Percentiles rank a stretch among this genome's conserved stretches.
phyloP scores from a whole-genome alignment of 92 coral and sea anemone species.

The Nematostella vectensis region DNA sequence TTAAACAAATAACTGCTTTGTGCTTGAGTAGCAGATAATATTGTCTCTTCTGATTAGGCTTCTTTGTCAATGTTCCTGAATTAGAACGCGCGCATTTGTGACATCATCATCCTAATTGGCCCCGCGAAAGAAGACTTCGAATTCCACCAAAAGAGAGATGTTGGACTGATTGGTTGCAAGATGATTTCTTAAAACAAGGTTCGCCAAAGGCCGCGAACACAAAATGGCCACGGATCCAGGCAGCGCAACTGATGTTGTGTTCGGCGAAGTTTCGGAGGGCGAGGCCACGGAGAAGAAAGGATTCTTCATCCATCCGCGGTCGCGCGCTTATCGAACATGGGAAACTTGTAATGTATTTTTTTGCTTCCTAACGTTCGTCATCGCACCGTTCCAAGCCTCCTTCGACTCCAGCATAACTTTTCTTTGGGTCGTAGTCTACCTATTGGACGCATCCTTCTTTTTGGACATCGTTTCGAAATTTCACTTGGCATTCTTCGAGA shows the following conservation, averaged over 20 bases:
- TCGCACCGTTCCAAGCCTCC: slow-evolving; percentile 72
- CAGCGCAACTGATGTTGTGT: slow-evolving; percentile 53
- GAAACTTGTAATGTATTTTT: slow-evolving; percentile 34
- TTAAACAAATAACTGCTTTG: no score
- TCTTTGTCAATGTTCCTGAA: no score
- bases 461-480: slow-evolving; percentile 46
- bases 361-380: slow-evolving; percentile 43
- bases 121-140: no score
- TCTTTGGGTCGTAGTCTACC: slow-evolving; percentile 51
- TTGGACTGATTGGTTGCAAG: no score
- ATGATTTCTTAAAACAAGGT: no score
- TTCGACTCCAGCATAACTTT: slow-evolving; percentile 27
- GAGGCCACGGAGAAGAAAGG: slow-evolving; percentile 1
- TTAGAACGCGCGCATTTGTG: no score
- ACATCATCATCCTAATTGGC: no score
- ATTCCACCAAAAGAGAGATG: no score
- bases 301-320: slow-evolving; percentile 59
- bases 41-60: no score
- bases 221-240: slow-evolving; percentile 39
- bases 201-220: no score
- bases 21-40: no score
- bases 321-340: slow-evolving; percentile 45
- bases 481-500: slow-evolving; percentile 52
- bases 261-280: slow-evolving; percentile 55
- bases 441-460: slow-evolving; percentile 48